Conservation (phyloP, 2,113 vertebrate species). For the Puffinus mauretanicus region DNA sequence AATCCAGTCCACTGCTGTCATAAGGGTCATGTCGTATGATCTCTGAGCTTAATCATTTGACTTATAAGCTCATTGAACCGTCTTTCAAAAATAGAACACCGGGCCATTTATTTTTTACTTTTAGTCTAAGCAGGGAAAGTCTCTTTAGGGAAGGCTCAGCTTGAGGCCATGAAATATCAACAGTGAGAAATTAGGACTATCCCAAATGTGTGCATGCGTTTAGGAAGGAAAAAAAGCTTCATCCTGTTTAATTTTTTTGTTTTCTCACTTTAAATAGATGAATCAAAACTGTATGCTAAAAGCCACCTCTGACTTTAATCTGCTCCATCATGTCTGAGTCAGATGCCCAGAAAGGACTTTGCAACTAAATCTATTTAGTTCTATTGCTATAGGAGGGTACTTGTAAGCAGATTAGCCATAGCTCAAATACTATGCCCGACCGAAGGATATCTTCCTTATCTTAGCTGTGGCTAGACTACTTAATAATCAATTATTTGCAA, state of each 20-base stretch:
- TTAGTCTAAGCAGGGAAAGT: neutral
- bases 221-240: neutral
- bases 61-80: neutral
- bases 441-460: neutral
- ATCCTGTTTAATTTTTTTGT: neutral
- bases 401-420: slow-evolving; percentile 35
- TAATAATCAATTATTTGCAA: neutral
- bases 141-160: neutral
- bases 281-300: neutral
- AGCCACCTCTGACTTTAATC: slow-evolving; percentile 45
- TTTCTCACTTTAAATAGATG: neutral
- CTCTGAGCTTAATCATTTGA: slow-evolving; percentile 32
- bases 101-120: neutral
- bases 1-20: neutral
- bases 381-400: neutral
- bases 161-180: accelerated
- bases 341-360: slow-evolving; percentile 53
- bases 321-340: slow-evolving; percentile 52
- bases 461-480: neutral
- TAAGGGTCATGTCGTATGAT: neutral
- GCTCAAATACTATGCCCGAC: neutral
- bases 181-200: neutral
- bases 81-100: neutral
- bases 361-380: slow-evolving; percentile 26
- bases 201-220: neutral